Evolutionary conservation across 2,797 vertebrate genomes (phyloP), one percentile per base, ranked within the genome.

Genomic region (Tokudaia muenninki): DNA sequence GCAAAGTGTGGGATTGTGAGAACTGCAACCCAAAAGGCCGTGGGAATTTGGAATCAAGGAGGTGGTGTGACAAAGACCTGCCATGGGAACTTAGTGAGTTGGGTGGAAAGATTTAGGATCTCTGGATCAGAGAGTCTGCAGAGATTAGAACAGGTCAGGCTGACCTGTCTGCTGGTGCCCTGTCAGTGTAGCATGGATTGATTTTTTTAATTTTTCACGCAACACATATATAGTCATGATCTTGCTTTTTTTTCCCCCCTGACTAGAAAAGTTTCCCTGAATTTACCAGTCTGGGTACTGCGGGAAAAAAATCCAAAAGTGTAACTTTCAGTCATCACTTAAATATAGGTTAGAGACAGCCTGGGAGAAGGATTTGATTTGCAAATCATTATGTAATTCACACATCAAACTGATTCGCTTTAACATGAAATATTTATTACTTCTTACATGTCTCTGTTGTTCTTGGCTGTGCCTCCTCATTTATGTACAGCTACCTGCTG

Each of bases 341-440:
- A 82, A 92, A 86, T 90, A 8, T 72, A 92, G 67, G 34, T 84
- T 95, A 50, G 31, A 90, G 61, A 50, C 26, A 91, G n/a, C 57
- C 65, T 50, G 7, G 59, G 29, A 83, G 63, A 96, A 72, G 14
- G 52, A 78, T 94, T 95, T 82, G 24, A 78, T 80, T 26, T 90
- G 59, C 26, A 84, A 93, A 93, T 92, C 29, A 87, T 47, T 67
- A 7, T 4, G 26, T 87, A 92, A 63, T 17, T 93, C 70, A 84
- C 74, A 82, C 17, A 83, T 34, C 77, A 94, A 96, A 93, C 14
- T 52, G 90, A 91, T n/a, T 75, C 52, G 22, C 34, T 87, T 92
- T 74, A 59, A 57, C 6, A 37, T 78, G 24, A 95, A 84, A 37
- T n/a, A n/a, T 65, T 78, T 63, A 72, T 90, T 93, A 67, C 65